Evolutionary conservation across 2,888 invertebrate genomes (phyloP).

Genomic region (Polylopha cassiicola): DNA sequence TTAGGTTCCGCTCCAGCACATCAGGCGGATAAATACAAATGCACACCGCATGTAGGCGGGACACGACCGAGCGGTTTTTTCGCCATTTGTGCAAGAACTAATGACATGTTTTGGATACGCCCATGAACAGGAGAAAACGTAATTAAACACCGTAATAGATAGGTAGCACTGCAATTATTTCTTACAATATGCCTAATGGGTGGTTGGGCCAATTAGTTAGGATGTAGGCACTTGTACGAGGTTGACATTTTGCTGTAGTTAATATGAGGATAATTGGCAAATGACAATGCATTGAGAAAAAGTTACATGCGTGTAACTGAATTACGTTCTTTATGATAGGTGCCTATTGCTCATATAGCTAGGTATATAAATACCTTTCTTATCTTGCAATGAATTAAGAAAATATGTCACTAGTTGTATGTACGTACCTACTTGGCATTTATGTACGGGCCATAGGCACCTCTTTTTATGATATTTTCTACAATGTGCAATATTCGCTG

Average conservation of each 20-base stretch:
- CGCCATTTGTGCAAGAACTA: constrained; percentile 47
- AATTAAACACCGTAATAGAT: constrained; percentile 22
- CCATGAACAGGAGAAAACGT: constrained; percentile 31
- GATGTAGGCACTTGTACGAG: constrained; percentile 15
- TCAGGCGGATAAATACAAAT: constrained; percentile 46
- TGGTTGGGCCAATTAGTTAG: constrained; percentile 15
- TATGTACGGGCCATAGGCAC: too few relatives aligned
- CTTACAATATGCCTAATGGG: constrained; percentile 21
- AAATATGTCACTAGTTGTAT: too few relatives aligned
- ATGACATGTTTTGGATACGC: constrained; percentile 44
- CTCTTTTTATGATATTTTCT: too few relatives aligned
- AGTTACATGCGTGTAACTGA: too few relatives aligned
- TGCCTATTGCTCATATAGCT: too few relatives aligned
- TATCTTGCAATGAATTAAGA: too few relatives aligned
- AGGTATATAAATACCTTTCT: too few relatives aligned
- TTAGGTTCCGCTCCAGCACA: constrained; percentile 42
- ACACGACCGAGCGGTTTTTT: constrained; percentile 42
- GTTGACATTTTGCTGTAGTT: constrained; percentile 19
- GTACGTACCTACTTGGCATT: too few relatives aligned
- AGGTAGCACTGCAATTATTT: constrained; percentile 16
- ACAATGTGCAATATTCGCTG: not conserved
- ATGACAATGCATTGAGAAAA: too few relatives aligned
- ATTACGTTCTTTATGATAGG: too few relatives aligned
- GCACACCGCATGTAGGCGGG: constrained; percentile 39
- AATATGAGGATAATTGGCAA: too few relatives aligned